Base-by-base conservation (phyloP, 2,113 vertebrate genomes). In the Lota lota region DNA sequence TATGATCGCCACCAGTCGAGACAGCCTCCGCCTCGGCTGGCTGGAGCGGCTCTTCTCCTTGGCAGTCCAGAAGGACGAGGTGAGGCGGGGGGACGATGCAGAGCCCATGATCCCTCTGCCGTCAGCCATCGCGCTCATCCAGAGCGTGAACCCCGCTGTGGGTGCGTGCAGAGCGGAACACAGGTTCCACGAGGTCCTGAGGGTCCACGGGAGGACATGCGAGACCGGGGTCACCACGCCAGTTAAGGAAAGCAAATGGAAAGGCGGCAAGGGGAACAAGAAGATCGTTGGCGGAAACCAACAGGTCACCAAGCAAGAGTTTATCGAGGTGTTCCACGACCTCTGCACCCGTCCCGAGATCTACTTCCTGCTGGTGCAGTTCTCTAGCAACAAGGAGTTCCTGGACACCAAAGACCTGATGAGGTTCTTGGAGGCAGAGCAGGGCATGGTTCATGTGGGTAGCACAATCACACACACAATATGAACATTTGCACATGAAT, bases 361-460 rank as follows among this genome's bases (percentile, higher is more conserved):
- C 85, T 98, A 98, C 88, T 98, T 98, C 77, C 89, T 98, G 68
- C 89, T 98, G 87, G 96, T 98, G 89, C 96, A 97, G 88, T 98
- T 97, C 92, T 98, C 96, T 17, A 97, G 95, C 92, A 98, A 98
- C 95, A 98, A 98, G 89, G 96, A 98, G 88, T 97, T 94, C 78
- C 89, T 98, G 79, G 95, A 98, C 79, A 93, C 92, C 82, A 95
- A 96, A 92, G 96, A 97, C 84, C 91, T 98, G 80, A 96, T 93
- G 94, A 95, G 93, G 92, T 98, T 98, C 90, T 92, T 98, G 20
- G 96, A 98, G 90, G 96, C 96, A 60, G 96, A 98, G 72, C 96
- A 98, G 85, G 96, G 96, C 76, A 92, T 97, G 90, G 90, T 94
- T 61, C 94, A 95, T 3, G 94, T 97, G 79, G 92, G 93, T 82